phyloP scores from a whole-genome alignment of 2,797 vertebrate genomes.

The Potorous gilbertii region DNA sequence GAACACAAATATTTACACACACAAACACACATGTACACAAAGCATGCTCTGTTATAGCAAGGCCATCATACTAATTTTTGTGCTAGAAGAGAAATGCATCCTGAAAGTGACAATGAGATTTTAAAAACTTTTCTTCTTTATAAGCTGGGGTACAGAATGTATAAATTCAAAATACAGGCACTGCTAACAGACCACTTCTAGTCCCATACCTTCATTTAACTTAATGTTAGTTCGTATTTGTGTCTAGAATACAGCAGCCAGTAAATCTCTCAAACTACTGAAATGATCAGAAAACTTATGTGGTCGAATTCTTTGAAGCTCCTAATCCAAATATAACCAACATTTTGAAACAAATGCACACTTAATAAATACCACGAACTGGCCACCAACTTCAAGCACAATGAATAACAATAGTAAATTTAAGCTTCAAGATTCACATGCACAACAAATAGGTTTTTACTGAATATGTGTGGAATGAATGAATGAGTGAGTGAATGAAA shows the following conservation, averaged over 20 bases:
- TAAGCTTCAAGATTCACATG: not conserved
- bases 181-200: not conserved
- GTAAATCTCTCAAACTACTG: not conserved
- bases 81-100: not conserved
- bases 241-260: not conserved
- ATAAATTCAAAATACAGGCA: conserved; percentile 9
- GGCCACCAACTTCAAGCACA: not conserved
- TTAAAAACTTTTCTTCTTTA: not conserved
- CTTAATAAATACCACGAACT: not conserved
- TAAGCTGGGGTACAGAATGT: not conserved
- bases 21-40: conserved; percentile 25
- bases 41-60: not conserved
- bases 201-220: not conserved
- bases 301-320: not conserved
- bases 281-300: not conserved
- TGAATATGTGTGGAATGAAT: not conserved
- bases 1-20: conserved; percentile 50
- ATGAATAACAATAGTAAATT: not conserved
- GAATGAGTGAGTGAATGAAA: not conserved
- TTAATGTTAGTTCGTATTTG: not conserved
- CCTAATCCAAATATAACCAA: not conserved
- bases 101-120: not conserved
- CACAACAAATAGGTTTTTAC: not conserved
- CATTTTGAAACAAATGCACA: conserved; percentile 10
- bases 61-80: not conserved